Evolutionary conservation across 2,113 vertebrate species (phyloP).

Genomic region (Platycercus adscitus): DNA sequence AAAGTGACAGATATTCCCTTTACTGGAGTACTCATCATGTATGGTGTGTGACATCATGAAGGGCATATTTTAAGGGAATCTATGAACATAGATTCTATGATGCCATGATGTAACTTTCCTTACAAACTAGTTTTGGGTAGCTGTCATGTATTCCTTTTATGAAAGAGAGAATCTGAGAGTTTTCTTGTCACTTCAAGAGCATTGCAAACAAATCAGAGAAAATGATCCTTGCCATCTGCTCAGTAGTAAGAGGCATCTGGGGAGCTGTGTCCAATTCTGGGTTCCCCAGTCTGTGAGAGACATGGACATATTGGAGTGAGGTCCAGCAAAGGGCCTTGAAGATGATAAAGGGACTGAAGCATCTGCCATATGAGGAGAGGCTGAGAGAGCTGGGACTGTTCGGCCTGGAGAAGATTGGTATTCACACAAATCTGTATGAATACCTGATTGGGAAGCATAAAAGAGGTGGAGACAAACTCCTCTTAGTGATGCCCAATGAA

Average conservation of each 20-base stretch:
- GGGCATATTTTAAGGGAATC: not conserved
- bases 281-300: not conserved
- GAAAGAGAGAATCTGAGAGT: not conserved
- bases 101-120: not conserved
- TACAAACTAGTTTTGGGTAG: not conserved
- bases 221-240: not conserved
- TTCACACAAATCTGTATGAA: not conserved
- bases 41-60: not conserved
- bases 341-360: not conserved
- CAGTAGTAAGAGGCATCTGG: not conserved
- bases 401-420: not conserved
- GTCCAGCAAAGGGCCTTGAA: not conserved
- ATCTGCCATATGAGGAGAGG: not conserved
- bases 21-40: not conserved
- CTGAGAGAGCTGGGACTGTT: not conserved
- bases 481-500: not conserved
- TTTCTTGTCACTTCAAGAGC: not conserved
- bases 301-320: fast-evolving
- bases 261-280: not conserved
- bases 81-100: not conserved
- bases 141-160: not conserved
- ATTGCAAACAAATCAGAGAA: not conserved
- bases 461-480: not conserved
- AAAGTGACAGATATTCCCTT: not conserved
- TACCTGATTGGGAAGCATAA: not conserved